phyloP scores from a whole-genome alignment of 2,797 vertebrate species.

The Chromobotia macracanthus region DNA sequence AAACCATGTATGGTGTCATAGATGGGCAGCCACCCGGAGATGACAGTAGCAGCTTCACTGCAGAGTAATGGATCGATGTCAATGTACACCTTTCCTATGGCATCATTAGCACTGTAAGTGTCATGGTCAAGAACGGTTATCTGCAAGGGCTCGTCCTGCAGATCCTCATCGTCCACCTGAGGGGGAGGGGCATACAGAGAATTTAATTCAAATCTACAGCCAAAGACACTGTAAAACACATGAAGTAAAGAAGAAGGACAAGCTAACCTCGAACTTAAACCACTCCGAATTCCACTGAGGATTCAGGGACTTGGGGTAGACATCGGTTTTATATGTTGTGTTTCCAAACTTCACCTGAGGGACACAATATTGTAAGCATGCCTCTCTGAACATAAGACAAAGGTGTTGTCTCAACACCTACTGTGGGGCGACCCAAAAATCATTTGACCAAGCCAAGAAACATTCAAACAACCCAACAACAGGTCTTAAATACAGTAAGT shows the following conservation, averaged over 20 bases:
- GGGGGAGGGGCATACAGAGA: neutral
- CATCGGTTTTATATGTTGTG: constrained; percentile 97
- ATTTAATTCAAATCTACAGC: neutral
- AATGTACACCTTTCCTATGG: constrained; percentile 98
- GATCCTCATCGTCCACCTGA: constrained; percentile 96
- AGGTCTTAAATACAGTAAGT: neutral
- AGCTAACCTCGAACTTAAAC: constrained; percentile 98
- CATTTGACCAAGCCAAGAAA: neutral
- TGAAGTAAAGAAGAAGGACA: neutral
- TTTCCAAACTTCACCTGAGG: constrained; percentile 97
- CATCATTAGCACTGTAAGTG: constrained; percentile 97
- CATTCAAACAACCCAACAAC: neutral
- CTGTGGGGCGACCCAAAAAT: too few species aligned
- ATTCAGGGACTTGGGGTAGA: constrained; percentile 95
- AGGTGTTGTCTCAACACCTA: neutral
- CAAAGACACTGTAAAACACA: neutral
- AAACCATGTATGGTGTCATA: constrained; percentile 98
- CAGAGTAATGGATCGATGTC: constrained; percentile 96
- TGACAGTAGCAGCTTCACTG: constrained; percentile 93
- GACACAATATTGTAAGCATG: constrained; percentile 20
- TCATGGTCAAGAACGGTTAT: constrained; percentile 98
- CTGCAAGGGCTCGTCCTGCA: constrained; percentile 96
- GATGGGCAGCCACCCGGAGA: constrained; percentile 99
- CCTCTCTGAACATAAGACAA: neutral
- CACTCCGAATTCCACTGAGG: constrained; percentile 99